These are phyloP conservation scores for Eubucco bourcierii DNA, from an alignment of 2,113 vertebrate genomes.

Conservation along the genomic window DNA sequence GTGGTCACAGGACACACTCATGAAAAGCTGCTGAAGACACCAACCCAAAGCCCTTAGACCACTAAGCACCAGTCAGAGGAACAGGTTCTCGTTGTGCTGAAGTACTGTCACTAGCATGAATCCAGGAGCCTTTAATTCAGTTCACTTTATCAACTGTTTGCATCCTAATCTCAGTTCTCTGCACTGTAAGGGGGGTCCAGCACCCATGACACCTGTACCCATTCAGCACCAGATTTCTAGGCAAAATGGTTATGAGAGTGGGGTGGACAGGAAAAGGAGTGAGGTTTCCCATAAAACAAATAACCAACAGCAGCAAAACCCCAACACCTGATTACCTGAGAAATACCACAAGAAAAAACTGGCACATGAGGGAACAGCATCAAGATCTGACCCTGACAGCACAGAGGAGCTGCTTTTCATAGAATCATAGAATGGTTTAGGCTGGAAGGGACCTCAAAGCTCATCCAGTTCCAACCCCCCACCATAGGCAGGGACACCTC, in stretches of 20 bases:
- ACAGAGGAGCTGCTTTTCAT: not conserved
- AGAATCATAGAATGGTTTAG: too few species aligned
- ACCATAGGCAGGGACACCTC: too few species aligned
- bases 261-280: not conserved
- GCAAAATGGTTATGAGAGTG: not conserved
- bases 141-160: not conserved
- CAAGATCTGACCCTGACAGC: not conserved
- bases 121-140: not conserved
- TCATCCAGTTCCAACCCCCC: too few species aligned
- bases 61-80: not conserved
- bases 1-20: not conserved
- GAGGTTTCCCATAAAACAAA: not conserved
- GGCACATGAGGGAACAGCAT: not conserved
- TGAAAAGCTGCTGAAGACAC: not conserved
- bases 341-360: not conserved
- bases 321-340: not conserved
- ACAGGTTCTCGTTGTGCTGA: not conserved
- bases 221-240: not conserved
- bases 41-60: not conserved
- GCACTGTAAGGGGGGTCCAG: not conserved
- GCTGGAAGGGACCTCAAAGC: too few species aligned
- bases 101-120: not conserved
- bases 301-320: not conserved
- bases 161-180: not conserved
- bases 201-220: not conserved